phyloP scores from a whole-genome alignment of 2,797 vertebrate species.

The Anguilla pacifica region DNA sequence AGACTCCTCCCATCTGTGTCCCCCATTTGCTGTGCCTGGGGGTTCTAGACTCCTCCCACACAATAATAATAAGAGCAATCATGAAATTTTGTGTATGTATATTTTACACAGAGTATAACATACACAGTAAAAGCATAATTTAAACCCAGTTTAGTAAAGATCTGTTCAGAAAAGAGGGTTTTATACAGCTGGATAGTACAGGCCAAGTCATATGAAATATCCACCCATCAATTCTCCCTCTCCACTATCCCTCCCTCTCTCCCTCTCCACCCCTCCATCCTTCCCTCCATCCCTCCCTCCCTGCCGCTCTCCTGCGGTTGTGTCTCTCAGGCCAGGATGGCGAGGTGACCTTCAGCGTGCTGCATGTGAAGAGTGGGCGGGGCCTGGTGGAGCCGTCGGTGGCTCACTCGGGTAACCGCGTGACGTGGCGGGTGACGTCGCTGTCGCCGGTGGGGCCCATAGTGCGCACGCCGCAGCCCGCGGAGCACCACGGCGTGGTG shows the following conservation, averaged over 20 bases:
- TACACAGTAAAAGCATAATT: background rate
- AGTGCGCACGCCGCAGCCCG: slow-evolving; percentile 62
- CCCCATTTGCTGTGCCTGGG: slow-evolving; percentile 83
- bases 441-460: slow-evolving; percentile 85
- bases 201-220: background rate
- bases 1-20: slow-evolving; percentile 42
- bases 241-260: background rate
- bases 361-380: slow-evolving; percentile 74
- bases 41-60: background rate
- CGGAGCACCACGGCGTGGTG: slow-evolving; percentile 80
- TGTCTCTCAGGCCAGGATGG: slow-evolving; percentile 62
- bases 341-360: slow-evolving; percentile 76
- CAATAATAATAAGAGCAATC: background rate
- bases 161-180: too few relatives aligned
- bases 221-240: background rate
- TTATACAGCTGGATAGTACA: background rate
- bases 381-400: slow-evolving; percentile 73
- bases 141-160: background rate
- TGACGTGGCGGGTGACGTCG: slow-evolving; percentile 83
- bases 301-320: background rate
- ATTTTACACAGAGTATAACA: background rate
- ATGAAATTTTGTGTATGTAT: too few relatives aligned
- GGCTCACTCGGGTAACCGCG: slow-evolving; percentile 78
- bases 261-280: too few relatives aligned
- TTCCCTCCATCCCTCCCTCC: background rate